Evolutionary conservation across 2,888 invertebrate species (phyloP).

Genomic region (Matsumyia berberina): DNA sequence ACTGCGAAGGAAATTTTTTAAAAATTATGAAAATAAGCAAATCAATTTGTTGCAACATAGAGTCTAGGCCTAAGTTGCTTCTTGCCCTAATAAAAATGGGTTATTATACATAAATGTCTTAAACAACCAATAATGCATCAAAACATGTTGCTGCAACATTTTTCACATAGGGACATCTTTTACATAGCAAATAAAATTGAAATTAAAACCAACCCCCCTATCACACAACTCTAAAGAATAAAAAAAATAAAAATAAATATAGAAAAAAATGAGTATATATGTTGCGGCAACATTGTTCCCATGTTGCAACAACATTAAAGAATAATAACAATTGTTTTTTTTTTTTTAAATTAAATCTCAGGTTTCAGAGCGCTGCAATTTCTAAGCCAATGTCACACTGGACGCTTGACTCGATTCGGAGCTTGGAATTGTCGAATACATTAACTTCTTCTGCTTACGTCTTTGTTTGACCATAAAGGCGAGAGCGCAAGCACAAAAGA

Average conservation of each 20-base stretch:
- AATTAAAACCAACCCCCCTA: background rate
- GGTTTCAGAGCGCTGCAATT: slow-evolving; percentile 62
- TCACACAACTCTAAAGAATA: slow-evolving; percentile 29
- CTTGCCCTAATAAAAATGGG: too few species aligned
- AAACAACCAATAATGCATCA: too few species aligned
- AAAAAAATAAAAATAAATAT: slow-evolving; percentile 27
- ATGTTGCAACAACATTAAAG: slow-evolving; percentile 1
- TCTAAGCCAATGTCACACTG: slow-evolving; percentile 58
- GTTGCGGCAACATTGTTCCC: slow-evolving; percentile 27
- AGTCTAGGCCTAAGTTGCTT: too few species aligned
- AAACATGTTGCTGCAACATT: slow-evolving; percentile 29
- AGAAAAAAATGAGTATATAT: slow-evolving; percentile 33
- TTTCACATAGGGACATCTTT: background rate
- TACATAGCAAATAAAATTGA: too few species aligned
- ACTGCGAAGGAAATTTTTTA: background rate
- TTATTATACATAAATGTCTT: too few species aligned
- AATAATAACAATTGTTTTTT: too few species aligned
- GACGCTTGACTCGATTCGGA: slow-evolving; percentile 79
- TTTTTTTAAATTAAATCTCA: slow-evolving; percentile 48
- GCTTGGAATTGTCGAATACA: slow-evolving; percentile 80
- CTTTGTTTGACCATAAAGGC: background rate
- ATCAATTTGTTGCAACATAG: slow-evolving; percentile 25
- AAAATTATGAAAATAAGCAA: background rate
- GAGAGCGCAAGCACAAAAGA: slow-evolving; percentile 69
- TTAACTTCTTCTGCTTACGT: slow-evolving; percentile 76